Base-by-base conservation (phyloP, 2,888 invertebrate species). In the Brachynemurus nebulosus region DNA sequence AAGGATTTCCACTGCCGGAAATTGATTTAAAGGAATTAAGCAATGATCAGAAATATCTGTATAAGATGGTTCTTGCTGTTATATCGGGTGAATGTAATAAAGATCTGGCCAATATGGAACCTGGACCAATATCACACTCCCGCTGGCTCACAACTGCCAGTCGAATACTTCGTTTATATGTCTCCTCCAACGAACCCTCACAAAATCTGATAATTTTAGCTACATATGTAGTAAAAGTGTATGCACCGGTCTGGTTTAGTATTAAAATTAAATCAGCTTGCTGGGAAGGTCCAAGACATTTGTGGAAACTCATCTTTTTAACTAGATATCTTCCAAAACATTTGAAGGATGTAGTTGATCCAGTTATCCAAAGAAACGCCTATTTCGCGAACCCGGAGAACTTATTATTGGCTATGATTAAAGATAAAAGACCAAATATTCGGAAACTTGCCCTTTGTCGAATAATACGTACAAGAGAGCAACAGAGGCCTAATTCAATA, bases 381-480 rank as follows among this genome's bases (percentile, higher is more conserved):
- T 46, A 48, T 46, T 57, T 52, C 46, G 55, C 52, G 7, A 54
- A 57, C 45, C 50, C 52, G 3, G 56, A 57, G 48, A 56, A 54
- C 39, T 12, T 56, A 38, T 42, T 57, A 18, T 21, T 55, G n/a
- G 51, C 52, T 17, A 54, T 55, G 54, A 35, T 53, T 14, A 45
- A 44, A 8, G 55, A 56, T 42, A n/a, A 44, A 3, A 33, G 47
- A 18, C 30, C 35, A 19, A 50, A 55, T 34, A 49, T 56, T 40
- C 39, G 53, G 44, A 53, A 55, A 27, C 37, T 55, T 11, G 54
- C 50, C 11, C 46, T 51, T 3, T 47, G 54, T 8, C 48, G 53
- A 9, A 52, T 55, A 39, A 40, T 53, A 36, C n/a, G n/a, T n/a
- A n/a, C n/a, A n/a, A n/a, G n/a, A n/a, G n/a, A n/a, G n/a, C n/a